These are phyloP conservation scores for Drosophila pegasa DNA, from an alignment of 2,888 invertebrate genomes.

Conservation along the genomic window DNA sequence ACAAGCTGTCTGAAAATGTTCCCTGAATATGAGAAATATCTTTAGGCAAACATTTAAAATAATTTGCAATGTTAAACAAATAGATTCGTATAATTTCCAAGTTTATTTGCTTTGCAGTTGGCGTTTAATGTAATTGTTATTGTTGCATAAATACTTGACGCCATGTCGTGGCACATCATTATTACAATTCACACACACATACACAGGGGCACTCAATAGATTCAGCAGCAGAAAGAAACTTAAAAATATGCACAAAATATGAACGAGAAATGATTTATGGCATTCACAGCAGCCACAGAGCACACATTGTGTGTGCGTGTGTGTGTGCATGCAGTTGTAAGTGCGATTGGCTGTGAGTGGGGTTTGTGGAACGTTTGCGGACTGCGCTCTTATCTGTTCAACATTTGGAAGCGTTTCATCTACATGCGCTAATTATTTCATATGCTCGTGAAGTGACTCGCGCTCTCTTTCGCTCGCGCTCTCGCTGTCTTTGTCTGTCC, in stretches of 20 bases:
- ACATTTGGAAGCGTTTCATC: slow-evolving; percentile 65
- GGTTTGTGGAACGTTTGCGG: slow-evolving; percentile 36
- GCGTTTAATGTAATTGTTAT: slow-evolving; percentile 73
- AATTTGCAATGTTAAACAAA: slow-evolving; percentile 51
- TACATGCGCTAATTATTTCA: slow-evolving; percentile 78
- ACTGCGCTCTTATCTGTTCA: slow-evolving; percentile 51
- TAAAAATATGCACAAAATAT: slow-evolving; percentile 73
- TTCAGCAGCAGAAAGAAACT: slow-evolving; percentile 58
- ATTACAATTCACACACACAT: slow-evolving; percentile 48
- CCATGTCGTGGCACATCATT: slow-evolving; percentile 77
- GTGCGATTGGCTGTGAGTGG: slow-evolving; percentile 21
- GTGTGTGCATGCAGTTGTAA: slow-evolving; percentile 22
- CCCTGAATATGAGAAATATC: slow-evolving; percentile 12
- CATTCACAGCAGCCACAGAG: slow-evolving; percentile 39
- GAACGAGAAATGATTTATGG: slow-evolving; percentile 81
- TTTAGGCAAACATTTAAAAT: slow-evolving; percentile 25
- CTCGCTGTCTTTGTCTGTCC: slow-evolving; percentile 6
- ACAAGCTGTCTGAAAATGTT: slow-evolving; percentile 25
- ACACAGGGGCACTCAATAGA: slow-evolving; percentile 55
- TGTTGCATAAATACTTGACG: slow-evolving; percentile 73
- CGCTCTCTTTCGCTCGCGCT: slow-evolving; percentile 25
- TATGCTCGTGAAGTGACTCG: slow-evolving; percentile 53
- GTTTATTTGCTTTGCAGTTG: slow-evolving; percentile 39
- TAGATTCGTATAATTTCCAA: slow-evolving; percentile 50
- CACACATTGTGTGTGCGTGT: slow-evolving; percentile 1